Evolutionary conservation across 1,140 invertebrate genomes (phyloP), one percentile per base, ranked within the genome.

Genomic region (Drosophila kikkawai): DNA sequence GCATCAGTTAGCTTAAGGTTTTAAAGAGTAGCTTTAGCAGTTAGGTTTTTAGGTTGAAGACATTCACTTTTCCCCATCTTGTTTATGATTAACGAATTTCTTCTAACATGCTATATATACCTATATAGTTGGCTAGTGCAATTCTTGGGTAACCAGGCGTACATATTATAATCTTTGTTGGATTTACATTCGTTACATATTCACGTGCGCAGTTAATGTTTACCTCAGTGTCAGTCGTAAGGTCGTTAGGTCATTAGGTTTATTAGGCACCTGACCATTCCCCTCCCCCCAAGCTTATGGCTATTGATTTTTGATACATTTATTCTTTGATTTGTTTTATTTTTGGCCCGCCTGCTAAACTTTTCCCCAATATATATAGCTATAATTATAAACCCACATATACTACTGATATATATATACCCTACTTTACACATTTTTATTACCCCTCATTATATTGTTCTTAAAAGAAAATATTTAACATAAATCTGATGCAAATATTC

Each of bases 401-500:
- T 34, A 37, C 29, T 64, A 56, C 32, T 19, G 12, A 22, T 60
- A 74, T 51, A 48, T 15, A 47, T 45, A 55, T 32, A 70, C 19
- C 19, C 7, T 17, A 51, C 37, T 47, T 41, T 69, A 57, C 22
- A 37, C 42, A 69, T 41, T 36, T 42, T 47, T 42, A 58, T 48
- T 47, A 32, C 9, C 51, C 68, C n/a, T 67, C 47, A 76, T 76
- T 67, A 68, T 51, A 56, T 12, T 67, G 57, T 53, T 44, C 29
- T 56, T 42, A 41, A 65, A 76, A 37, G 37, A 76, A 67, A 36
- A 58, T 79, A 84, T 74, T 88, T 88, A 87, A 88, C 61, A 80
- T 80, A 78, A 77, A 84, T 90, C 81, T 88, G 84, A 88, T 88
- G 84, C 84, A 80, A 90, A 88, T 84, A 88, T 88, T 92, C 32